These are phyloP conservation scores for Calyptomena viridis DNA, from an alignment of 2,113 vertebrate species.

Conservation along the genomic window DNA sequence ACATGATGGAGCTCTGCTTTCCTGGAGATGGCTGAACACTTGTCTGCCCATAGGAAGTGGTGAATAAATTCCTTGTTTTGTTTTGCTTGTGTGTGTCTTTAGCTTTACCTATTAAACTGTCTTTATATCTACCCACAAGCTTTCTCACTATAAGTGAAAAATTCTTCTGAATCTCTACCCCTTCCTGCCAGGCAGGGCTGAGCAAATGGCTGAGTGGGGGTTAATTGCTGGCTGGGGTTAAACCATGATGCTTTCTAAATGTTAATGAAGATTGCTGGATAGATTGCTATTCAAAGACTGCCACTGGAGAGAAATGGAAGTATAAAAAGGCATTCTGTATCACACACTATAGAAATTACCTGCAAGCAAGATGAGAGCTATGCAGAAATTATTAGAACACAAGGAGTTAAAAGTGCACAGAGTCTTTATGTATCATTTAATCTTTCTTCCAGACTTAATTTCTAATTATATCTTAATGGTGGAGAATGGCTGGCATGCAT, in stretches of 20 bases:
- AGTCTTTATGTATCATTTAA: background rate
- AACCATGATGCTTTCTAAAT: background rate
- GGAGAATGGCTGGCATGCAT: background rate
- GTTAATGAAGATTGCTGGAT: background rate
- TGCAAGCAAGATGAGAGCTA: background rate
- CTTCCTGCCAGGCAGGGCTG: background rate
- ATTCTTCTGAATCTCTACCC: background rate
- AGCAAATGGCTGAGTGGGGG: background rate
- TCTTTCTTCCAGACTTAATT: conserved; percentile 24
- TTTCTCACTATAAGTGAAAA: background rate
- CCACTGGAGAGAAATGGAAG: background rate
- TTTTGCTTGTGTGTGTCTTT: background rate
- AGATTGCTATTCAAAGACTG: background rate
- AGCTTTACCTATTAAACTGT: background rate
- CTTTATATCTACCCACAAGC: background rate
- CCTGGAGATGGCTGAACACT: background rate
- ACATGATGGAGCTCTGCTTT: background rate
- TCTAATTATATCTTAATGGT: conserved; percentile 53
- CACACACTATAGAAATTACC: background rate
- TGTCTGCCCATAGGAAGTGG: background rate
- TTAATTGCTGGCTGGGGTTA: background rate
- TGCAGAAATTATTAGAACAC: background rate
- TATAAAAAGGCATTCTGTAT: background rate
- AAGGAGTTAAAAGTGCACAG: conserved; percentile 37
- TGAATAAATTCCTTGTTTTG: background rate